phyloP scores from a whole-genome alignment of 2,113 vertebrate genomes.

The Osmerus mordax region DNA sequence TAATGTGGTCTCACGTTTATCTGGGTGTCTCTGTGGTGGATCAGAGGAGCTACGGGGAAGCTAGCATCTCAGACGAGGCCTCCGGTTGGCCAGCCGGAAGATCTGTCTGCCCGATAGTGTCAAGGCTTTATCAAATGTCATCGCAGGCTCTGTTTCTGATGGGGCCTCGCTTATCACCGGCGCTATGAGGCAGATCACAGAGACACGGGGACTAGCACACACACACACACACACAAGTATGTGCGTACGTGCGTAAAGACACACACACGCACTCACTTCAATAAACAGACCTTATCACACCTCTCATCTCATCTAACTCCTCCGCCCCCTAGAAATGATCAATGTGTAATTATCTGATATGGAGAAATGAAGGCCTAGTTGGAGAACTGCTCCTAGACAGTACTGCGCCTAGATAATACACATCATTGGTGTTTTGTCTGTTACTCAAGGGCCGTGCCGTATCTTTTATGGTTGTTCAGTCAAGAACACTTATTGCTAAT shows the following conservation, averaged over 20 bases:
- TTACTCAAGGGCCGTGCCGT: conserved; percentile 41
- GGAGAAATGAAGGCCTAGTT: conserved; percentile 64
- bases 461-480: background rate
- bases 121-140: conserved; percentile 70
- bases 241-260: conserved; percentile 42
- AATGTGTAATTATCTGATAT: conserved; percentile 73
- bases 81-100: conserved; percentile 61
- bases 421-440: conserved; percentile 14
- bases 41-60: conserved; percentile 47
- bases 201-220: background rate
- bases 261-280: conserved; percentile 14
- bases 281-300: conserved; percentile 65
- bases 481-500: no score
- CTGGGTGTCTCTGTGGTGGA: conserved; percentile 51
- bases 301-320: conserved; percentile 65
- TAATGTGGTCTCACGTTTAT: conserved; percentile 46
- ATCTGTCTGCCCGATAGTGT: conserved; percentile 67
- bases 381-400: conserved; percentile 61
- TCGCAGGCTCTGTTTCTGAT: conserved; percentile 57
- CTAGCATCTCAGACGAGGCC: conserved; percentile 60
- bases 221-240: background rate
- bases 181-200: conserved; percentile 60
- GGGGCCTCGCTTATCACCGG: conserved; percentile 54
- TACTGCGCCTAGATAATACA: conserved; percentile 23
- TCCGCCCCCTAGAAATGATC: conserved; percentile 67